Base-by-base conservation (phyloP, 2,113 vertebrate genomes). In the Ahaetulla prasina region DNA sequence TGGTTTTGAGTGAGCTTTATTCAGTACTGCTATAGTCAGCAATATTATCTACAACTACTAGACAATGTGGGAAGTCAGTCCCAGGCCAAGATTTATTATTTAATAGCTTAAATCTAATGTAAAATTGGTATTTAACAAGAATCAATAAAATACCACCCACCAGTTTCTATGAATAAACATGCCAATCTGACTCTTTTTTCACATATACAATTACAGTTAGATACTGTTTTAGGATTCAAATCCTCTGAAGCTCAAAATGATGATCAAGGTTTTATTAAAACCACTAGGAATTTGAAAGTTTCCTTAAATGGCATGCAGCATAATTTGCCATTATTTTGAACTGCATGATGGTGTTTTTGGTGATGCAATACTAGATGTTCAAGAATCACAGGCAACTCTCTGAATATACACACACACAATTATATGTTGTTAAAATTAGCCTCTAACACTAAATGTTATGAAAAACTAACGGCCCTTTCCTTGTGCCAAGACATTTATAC, bases 351-450 rank as follows among this genome's bases (percentile, higher is more conserved):
- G 94, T 47, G 93, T 96, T 97, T 94, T 96, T 91, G 95, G 92
- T 96, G 95, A 95, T 96, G 95, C 95, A 94, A 96, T 93, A 95
- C 94, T 92, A 96, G 96, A 96, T 95, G 96, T 97, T 95, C 95
- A 96, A 96, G 96, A 97, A 95, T 95, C 95, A 96, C 96, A 97
- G 96, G 96, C 94, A 95, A 80, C 96, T 92, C 88, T 96, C 96
- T 97, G 96, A 97, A 96, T 95, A 35, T 14, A 74, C 68, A 80
- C 18, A 74, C 30, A 74, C n/a, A 74, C 7, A 74, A 20, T 80
- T 80, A 94, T 95, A 95, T 96, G 96, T 96, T 97, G 94, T 96
- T 95, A 95, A 96, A 93, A 93, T 94, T 94, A 94, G 92, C 94
- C 93, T 52, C 92, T 91, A 96, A 95, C 91, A 35, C 0, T 23